Evolutionary conservation across 2,797 vertebrate genomes (phyloP).

Genomic region (Pseudomugil tenellus): DNA sequence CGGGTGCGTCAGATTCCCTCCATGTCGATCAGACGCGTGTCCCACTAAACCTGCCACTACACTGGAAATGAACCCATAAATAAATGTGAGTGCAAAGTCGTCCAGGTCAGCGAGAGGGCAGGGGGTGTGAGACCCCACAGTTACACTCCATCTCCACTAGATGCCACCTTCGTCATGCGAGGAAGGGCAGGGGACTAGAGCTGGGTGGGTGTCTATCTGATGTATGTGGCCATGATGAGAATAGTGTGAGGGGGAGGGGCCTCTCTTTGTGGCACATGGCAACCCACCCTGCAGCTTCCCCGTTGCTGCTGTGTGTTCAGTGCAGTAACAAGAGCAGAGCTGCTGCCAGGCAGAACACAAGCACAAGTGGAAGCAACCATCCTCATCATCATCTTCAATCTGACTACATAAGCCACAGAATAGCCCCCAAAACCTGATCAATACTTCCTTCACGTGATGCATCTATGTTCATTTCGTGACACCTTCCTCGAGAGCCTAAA

Average conservation of each 20-base stretch:
- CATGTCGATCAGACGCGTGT: background rate
- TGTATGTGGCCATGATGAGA: slow-evolving; percentile 40
- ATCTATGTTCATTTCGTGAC: no score
- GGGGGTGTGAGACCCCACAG: slow-evolving; percentile 9
- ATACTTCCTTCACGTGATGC: no score
- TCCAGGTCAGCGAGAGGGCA: slow-evolving; percentile 62
- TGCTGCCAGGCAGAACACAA: background rate
- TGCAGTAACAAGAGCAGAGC: background rate
- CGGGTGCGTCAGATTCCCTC: slow-evolving; percentile 24
- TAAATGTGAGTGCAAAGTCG: slow-evolving; percentile 35
- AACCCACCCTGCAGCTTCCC: slow-evolving; percentile 56
- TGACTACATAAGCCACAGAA: background rate
- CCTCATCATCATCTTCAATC: background rate
- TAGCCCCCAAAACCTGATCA: no score
- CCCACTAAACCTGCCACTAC: slow-evolving; percentile 31
- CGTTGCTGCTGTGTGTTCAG: slow-evolving; percentile 3
- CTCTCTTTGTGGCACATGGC: slow-evolving; percentile 50
- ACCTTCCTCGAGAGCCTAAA: no score
- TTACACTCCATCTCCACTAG: slow-evolving; percentile 33
- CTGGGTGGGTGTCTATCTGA: slow-evolving; percentile 40
- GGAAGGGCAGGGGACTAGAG: slow-evolving; percentile 5
- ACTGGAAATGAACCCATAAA: slow-evolving; percentile 58
- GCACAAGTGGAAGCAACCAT: no score
- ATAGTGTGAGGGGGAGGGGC: slow-evolving; percentile 41
- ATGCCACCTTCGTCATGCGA: slow-evolving; percentile 49